phyloP scores from a whole-genome alignment of 2,797 vertebrate genomes.

The Fistularia tabacaria region DNA sequence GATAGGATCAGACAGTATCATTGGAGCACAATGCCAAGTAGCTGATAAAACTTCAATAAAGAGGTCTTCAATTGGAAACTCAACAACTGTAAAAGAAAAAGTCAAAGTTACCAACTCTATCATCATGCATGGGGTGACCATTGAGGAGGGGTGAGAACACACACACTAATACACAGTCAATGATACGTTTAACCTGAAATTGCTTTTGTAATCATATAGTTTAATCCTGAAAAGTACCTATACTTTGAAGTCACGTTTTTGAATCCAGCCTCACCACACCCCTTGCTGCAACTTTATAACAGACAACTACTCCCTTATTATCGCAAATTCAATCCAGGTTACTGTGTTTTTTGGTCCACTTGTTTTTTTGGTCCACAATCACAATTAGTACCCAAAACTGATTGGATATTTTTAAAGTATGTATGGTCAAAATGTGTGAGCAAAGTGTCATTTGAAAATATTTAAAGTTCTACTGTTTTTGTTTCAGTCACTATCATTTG shows the following conservation, averaged over 20 bases:
- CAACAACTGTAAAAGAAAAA: constrained; percentile 83
- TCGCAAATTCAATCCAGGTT: too few species aligned
- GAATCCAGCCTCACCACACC: constrained; percentile 12
- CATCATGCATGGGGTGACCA: constrained; percentile 94
- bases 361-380: too few species aligned
- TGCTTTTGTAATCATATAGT: constrained; percentile 3
- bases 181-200: constrained; percentile 19
- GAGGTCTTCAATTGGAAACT: constrained; percentile 84
- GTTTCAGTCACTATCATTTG: too few species aligned
- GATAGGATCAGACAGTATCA: constrained; percentile 90
- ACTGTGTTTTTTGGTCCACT: too few species aligned
- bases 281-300: too few species aligned
- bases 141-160: constrained; percentile 90
- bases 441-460: too few species aligned
- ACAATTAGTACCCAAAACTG: too few species aligned
- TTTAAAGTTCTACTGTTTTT: too few species aligned
- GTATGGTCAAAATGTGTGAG: too few species aligned
- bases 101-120: constrained; percentile 92
- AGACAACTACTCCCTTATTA: too few species aligned
- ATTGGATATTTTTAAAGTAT: too few species aligned
- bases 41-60: constrained; percentile 94
- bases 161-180: too few species aligned
- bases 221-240: constrained; percentile 19
- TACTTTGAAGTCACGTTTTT: constrained; percentile 31
- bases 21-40: constrained; percentile 84